Evolutionary conservation across 1,140 invertebrate species (phyloP).

Genomic region (Brachionus rubens): DNA sequence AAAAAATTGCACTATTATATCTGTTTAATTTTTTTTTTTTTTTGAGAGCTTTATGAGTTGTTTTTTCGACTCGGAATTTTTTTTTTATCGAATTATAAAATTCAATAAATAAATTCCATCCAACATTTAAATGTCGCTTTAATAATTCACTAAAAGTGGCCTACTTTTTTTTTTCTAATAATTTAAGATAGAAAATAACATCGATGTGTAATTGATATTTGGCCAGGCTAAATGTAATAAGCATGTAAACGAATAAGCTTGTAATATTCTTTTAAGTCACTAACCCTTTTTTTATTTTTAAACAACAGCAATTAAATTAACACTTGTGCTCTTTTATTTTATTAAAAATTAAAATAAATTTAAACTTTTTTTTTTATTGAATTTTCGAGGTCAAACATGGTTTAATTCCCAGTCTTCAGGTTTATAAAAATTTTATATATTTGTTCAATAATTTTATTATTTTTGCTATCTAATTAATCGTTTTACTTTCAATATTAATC

Average conservation of each 20-base stretch:
- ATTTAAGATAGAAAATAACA: too few species aligned
- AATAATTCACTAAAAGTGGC: too few species aligned
- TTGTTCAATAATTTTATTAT: not conserved
- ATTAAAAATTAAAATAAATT: not conserved
- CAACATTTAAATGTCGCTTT: too few species aligned
- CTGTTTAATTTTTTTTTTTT: not conserved
- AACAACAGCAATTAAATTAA: constrained; percentile 31
- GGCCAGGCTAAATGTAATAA: too few species aligned
- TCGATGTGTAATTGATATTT: too few species aligned
- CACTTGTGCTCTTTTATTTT: not conserved
- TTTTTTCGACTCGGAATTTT: not conserved
- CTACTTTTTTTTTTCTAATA: too few species aligned
- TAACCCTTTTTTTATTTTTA: too few species aligned
- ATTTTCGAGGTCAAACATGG: constrained; percentile 46
- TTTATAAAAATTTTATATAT: constrained; percentile 20
- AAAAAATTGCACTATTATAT: not conserved
- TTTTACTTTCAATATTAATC: not conserved
- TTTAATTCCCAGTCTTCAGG: constrained; percentile 45
- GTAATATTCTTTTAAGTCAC: too few species aligned
- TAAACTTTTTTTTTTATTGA: constrained; percentile 33
- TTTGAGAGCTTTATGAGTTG: not conserved
- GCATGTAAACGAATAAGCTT: too few species aligned
- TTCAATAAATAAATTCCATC: not conserved
- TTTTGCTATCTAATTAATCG: not conserved
- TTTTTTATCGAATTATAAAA: not conserved